Conservation (phyloP, 2,888 invertebrate genomes). For the Lydus trimaculatus region DNA sequence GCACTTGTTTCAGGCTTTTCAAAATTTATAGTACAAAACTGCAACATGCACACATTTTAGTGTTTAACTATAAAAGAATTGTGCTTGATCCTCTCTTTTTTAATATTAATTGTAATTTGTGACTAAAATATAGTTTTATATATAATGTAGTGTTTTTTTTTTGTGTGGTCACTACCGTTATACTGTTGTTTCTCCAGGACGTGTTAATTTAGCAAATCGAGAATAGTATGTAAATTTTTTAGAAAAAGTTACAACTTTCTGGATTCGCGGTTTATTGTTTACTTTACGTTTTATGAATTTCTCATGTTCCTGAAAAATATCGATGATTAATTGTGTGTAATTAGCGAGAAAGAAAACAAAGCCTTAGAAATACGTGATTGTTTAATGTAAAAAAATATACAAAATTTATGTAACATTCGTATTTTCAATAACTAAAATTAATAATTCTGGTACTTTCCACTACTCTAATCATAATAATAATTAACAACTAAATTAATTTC, state of each 20-base stretch:
- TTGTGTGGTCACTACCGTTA: conserved; percentile 33
- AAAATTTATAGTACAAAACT: background rate
- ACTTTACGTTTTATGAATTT: too few relatives aligned
- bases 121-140: conserved; percentile 10
- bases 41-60: background rate
- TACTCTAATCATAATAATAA: background rate
- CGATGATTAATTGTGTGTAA: background rate
- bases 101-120: background rate
- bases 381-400: conserved; percentile 48
- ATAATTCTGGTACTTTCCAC: background rate
- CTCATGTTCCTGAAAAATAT: conserved; percentile 42
- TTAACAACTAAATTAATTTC: conserved; percentile 33
- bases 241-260: conserved; percentile 50
- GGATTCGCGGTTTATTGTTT: conserved; percentile 39
- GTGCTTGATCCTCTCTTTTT: background rate
- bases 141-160: background rate
- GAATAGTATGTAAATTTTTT: conserved; percentile 58
- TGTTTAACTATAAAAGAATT: background rate
- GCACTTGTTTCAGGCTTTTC: background rate
- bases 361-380: conserved; percentile 20
- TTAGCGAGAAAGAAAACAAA: conserved; percentile 13
- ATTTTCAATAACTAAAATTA: background rate
- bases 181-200: conserved; percentile 53
- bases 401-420: conserved; percentile 33
- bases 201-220: conserved; percentile 49